Evolutionary conservation across 2,113 vertebrate species (phyloP).

Genomic region (Phaethornis superciliosus): DNA sequence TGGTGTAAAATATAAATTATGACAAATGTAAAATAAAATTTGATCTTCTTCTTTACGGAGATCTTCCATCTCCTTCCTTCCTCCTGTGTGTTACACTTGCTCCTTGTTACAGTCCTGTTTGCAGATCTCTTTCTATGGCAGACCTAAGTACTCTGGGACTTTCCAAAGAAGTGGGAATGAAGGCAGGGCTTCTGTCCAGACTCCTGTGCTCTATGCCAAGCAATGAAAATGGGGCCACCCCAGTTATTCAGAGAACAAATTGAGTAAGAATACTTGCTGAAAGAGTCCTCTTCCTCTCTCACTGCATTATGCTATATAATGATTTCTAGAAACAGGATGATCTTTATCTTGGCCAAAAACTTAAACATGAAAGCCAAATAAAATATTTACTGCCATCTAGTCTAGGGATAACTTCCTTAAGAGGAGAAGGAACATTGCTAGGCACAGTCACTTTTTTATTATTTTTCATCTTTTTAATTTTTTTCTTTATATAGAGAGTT

Average conservation of each 20-base stretch:
- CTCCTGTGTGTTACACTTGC: neutral
- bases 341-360: conserved; percentile 8
- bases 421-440: conserved; percentile 34
- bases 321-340: neutral
- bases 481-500: neutral
- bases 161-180: neutral
- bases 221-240: neutral
- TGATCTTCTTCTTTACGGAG: neutral
- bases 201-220: neutral
- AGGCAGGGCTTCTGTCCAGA: neutral
- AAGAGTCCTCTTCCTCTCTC: neutral
- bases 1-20: neutral
- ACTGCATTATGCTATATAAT: neutral
- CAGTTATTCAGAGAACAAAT: neutral
- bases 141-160: neutral
- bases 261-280: neutral
- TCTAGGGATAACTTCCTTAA: conserved; percentile 15
- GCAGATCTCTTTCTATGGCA: neutral
- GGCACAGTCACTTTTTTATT: neutral
- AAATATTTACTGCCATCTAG: conserved; percentile 37
- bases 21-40: neutral
- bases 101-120: neutral
- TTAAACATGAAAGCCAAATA: conserved; percentile 14
- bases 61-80: neutral
- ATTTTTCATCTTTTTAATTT: neutral